A percentile compares a stretch with the other conserved stretches of the same genome.
phyloP scores from a whole-genome alignment of 2,113 vertebrate genomes.

The Planiliza haematocheilus region DNA sequence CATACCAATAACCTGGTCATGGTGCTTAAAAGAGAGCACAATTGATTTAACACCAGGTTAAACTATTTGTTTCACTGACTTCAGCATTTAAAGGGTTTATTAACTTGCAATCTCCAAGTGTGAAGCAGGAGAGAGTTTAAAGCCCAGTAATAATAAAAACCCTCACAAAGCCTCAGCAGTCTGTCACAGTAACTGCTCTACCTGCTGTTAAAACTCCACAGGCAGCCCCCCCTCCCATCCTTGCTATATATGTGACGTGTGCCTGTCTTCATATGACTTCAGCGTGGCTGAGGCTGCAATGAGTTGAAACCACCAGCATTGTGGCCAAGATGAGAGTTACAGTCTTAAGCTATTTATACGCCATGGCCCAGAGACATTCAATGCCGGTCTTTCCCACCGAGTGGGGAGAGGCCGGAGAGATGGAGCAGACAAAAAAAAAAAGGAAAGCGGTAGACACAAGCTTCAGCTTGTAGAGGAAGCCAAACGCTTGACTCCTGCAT shows the following conservation, averaged over 20 bases:
- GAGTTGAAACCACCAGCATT: conserved; percentile 67
- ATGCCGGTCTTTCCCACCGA: conserved; percentile 73
- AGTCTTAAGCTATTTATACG: conserved; percentile 77
- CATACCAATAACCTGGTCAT: background rate
- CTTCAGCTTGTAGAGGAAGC: conserved; percentile 56
- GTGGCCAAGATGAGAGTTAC: conserved; percentile 62
- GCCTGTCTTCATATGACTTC: conserved; percentile 48
- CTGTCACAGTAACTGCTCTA: conserved; percentile 38
- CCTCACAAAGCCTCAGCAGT: conserved; percentile 30
- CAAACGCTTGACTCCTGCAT: conserved; percentile 48
- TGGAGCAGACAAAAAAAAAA: background rate
- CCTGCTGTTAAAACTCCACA: conserved; percentile 48
- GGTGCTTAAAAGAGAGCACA: no score
- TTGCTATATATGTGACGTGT: conserved; percentile 17
- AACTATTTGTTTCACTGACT: background rate
- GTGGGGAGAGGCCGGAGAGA: conserved; percentile 45
- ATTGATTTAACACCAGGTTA: no score
- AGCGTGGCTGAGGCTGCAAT: conserved; percentile 52
- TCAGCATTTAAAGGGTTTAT: conserved; percentile 2
- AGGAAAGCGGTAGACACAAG: conserved; percentile 29
- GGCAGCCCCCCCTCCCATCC: background rate
- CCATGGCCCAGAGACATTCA: conserved; percentile 63
- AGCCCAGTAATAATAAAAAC: conserved; percentile 61
- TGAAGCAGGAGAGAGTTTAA: conserved; percentile 44
- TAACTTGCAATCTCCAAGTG: conserved; percentile 12